Base-by-base conservation (phyloP, 2,888 invertebrate species). In the Nudaria mundana region DNA sequence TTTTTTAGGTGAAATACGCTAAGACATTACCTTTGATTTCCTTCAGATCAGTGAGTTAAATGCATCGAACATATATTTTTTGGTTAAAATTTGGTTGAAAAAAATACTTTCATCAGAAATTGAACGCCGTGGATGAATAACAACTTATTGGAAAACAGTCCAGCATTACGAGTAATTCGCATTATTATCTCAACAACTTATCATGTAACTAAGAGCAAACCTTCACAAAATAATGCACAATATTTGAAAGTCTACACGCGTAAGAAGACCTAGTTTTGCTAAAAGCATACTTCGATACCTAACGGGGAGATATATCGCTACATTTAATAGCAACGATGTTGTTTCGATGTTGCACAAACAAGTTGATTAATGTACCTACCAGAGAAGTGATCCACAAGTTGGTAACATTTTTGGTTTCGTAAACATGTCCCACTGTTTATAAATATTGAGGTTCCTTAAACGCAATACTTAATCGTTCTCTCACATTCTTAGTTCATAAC, bases 401-500 rank as follows among this genome's bases (percentile, higher is more conserved):
- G 14, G 10, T 30, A 12, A 44, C 41, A 34, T 46, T 41, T 31
- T 25, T 18, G 20, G 12, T 45, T 40, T 41, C 36, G 29, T 50
- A 52, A 59, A 59, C 48, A 59, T 40, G 40, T 33, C 36, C 7
- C 10, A 15, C 10, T 13, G 16, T 37, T 42, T 44, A 34, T 37
- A 43, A 37, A 47, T 33, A 38, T 35, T n/a, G 28, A 20, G 13
- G 30, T 32, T 40, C 34, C 41, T 47, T 32, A 32, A 28, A 37
- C 44, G 42, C 34, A 44, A 23, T 40, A 37, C 29, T 35, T 4
- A 33, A 16, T 29, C 11, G n/a, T n/a, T n/a, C n/a, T n/a, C n/a
- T n/a, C n/a, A n/a, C n/a, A n/a, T n/a, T n/a, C n/a, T n/a, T n/a
- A n/a, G n/a, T n/a, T n/a, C n/a, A n/a, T n/a, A n/a, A n/a, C n/a